Conservation (phyloP, 2,888 invertebrate species). For the Eugnorisma glareosa region DNA sequence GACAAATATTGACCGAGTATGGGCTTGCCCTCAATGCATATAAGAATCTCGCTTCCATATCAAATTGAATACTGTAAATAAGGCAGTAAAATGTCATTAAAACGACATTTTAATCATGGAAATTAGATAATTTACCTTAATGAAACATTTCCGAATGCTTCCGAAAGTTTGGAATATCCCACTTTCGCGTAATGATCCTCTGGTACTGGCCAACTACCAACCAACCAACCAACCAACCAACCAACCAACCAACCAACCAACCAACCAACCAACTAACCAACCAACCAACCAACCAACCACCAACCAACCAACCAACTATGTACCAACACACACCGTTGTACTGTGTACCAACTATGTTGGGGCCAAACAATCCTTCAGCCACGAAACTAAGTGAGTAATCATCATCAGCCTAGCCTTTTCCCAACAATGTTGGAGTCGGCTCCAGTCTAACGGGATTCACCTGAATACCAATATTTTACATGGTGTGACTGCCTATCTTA, state of each 20-base stretch:
- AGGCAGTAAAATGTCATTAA: constrained; percentile 14
- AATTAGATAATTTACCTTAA: constrained; percentile 24
- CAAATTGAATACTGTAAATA: constrained; percentile 27
- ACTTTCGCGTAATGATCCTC: constrained; percentile 7
- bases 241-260: no score
- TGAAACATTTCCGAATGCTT: constrained; percentile 1
- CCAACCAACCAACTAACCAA: no score
- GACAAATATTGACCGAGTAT: constrained; percentile 9
- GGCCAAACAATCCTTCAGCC: neutral
- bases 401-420: neutral
- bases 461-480: neutral
- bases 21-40: constrained; percentile 16
- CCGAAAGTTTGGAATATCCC: neutral
- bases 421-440: neutral
- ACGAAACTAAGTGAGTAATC: neutral
- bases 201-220: no score
- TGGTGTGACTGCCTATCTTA: neutral
- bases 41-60: neutral
- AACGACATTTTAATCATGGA: constrained; percentile 2
- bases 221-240: no score
- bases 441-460: neutral
- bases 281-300: no score
- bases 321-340: no score
- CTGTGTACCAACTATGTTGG: neutral
- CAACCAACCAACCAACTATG: no score